Conservation (phyloP, 2,888 invertebrate species). For the Carpatolechia fugitivella region DNA sequence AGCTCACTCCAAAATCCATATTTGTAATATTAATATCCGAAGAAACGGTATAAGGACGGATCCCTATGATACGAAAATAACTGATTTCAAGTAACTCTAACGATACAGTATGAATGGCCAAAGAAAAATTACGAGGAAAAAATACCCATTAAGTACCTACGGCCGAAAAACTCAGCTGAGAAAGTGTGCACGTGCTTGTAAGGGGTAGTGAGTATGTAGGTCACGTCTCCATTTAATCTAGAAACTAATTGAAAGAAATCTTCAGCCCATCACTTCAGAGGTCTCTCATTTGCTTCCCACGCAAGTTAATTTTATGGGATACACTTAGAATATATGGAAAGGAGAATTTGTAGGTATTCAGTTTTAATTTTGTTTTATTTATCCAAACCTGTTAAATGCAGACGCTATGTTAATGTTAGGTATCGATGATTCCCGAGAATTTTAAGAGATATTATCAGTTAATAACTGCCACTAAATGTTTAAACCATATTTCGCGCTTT, state of each 20-base stretch:
- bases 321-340: not conserved
- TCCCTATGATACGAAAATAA: not conserved
- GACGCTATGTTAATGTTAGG: no score
- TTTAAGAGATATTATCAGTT: no score
- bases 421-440: no score
- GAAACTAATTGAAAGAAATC: not conserved
- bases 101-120: no score
- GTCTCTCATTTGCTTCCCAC: not conserved
- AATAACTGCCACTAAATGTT: no score
- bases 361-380: no score
- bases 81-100: not conserved
- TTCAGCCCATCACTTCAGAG: not conserved
- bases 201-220: not conserved
- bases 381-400: no score
- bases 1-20: no score
- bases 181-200: not conserved
- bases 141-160: not conserved
- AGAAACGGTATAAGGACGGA: no score
- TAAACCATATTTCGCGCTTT: no score
- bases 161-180: not conserved
- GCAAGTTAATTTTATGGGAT: not conserved
- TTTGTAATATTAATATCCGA: no score
- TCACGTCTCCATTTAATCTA: not conserved
- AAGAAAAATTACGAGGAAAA: not conserved
- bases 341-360: no score